Percentiles rank a stretch among this genome's conserved stretches.
phyloP scores from a whole-genome alignment of 2,888 invertebrate species.

The Heliconius aoede region DNA sequence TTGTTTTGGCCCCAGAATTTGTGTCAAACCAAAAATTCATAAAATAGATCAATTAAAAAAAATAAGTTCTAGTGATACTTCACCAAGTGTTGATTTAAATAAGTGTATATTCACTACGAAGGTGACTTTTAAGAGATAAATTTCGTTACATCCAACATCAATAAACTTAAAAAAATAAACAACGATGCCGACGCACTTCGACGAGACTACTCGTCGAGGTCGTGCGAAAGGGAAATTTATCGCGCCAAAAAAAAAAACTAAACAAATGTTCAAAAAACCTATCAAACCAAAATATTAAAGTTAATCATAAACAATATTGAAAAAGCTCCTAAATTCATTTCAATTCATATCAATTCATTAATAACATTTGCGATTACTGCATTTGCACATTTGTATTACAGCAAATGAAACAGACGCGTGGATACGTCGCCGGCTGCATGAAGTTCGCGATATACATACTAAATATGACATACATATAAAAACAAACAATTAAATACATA shows the following conservation, averaged over 20 bases:
- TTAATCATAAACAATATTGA: constrained; percentile 62
- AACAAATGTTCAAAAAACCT: constrained; percentile 42
- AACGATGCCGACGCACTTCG: constrained; percentile 38
- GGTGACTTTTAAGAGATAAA: constrained; percentile 46
- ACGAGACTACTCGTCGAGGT: no score
- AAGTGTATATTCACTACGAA: constrained; percentile 35
- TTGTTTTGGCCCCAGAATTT: constrained; percentile 77
- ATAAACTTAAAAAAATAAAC: constrained; percentile 45
- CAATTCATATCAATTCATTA: constrained; percentile 59
- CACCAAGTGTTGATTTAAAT: constrained; percentile 23
- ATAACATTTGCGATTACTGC: constrained; percentile 34
- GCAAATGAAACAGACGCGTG: constrained; percentile 23
- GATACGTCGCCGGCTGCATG: constrained; percentile 14
- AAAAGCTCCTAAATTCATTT: constrained; percentile 66
- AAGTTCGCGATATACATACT: constrained; percentile 8
- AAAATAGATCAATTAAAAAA: constrained; percentile 37
- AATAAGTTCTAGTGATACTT: constrained; percentile 33
- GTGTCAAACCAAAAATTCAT: constrained; percentile 59
- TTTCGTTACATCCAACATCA: constrained; percentile 40
- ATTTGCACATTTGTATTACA: constrained; percentile 23
- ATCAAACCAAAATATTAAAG: constrained; percentile 57
- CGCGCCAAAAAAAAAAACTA: constrained; percentile 51
- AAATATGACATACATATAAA: constrained; percentile 12
- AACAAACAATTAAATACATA: constrained; percentile 27
- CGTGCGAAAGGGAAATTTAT: constrained; percentile 17